Conservation (phyloP, 2,797 vertebrate species). For the Malacoraja senta region DNA sequence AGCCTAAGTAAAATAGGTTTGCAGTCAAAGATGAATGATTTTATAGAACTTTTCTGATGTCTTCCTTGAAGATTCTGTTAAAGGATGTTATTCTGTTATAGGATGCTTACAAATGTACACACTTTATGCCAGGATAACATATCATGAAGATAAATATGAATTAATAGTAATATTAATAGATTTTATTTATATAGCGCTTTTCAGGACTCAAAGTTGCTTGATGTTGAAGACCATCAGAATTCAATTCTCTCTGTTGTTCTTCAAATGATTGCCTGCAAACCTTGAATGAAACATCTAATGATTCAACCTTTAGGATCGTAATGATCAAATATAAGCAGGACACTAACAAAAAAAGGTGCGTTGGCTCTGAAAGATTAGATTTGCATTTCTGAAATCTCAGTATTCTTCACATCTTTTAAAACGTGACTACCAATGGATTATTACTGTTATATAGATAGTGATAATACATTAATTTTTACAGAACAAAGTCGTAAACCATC, state of each 20-base stretch:
- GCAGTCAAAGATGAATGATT: neutral
- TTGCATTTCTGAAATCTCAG: neutral
- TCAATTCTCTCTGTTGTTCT: neutral
- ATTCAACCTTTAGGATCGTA: neutral
- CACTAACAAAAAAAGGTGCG: no score
- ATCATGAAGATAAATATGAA: neutral
- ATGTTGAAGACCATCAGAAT: neutral
- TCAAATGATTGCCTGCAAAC: neutral
- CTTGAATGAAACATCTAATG: neutral
- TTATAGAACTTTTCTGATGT: neutral
- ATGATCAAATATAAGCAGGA: no score
- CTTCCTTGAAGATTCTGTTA: neutral
- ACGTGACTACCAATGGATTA: neutral
- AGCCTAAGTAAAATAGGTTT: neutral
- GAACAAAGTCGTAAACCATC: no score
- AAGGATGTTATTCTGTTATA: neutral
- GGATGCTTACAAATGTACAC: neutral
- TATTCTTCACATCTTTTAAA: neutral
- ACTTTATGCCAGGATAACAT: neutral
- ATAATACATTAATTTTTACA: no score
- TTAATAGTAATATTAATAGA: no score
- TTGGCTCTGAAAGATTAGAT: no score
- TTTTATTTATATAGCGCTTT: no score
- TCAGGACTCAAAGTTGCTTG: no score
- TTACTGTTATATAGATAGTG: neutral